Base-by-base conservation (phyloP, 1,140 invertebrate genomes). In the Melitaea cinxia region DNA sequence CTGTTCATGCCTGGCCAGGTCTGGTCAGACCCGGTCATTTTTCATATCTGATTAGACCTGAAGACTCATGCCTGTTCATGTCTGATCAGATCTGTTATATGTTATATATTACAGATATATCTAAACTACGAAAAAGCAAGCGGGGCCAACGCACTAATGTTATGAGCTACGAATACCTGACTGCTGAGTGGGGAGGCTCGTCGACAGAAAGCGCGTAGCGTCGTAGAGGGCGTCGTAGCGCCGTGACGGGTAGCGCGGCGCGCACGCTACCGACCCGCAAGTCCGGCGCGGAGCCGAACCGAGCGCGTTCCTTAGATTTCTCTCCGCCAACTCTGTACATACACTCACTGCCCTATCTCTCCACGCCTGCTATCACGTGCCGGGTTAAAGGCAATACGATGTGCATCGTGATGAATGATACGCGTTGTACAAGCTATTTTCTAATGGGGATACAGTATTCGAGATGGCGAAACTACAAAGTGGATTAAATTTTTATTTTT, bases 171-270 rank as follows among this genome's bases (percentile, higher is more conserved):
- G 26, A 10, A 66, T 86, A 90, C 87, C 87, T 89, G 69, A 86
- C 80, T 3, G 85, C 85, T 14, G 85, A 88, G 4, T 83, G 89
- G 80, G 75, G 89, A 67, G 59, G 93, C 82, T 94, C 93, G 74
- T 95, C 95, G 56, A 95, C 93, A 12, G 94, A 95, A 19, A 95
- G 86, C 10, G 95, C 94, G 79, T 95, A 94, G 72, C 94, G 91
- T 26, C 93, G 83, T 24, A 94, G 85, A 5, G 93, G 91, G 33
- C 93, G 93, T 1, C 92, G 92, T 39, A 92, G 88, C 63, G 92
- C 93, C 45, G 88, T 91, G 0, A 88, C 78, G 0, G 85, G 85
- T 14, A 91, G 87, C 35, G 91, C 91, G 65, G 91, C 92, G 52
- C 92, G 92, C 10, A 89, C 87, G 28, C 89, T 80, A 28, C 92